Percentiles rank a stretch among this genome's conserved stretches.
Evolutionary conservation across 2,888 invertebrate species (phyloP).

Genomic region (Agrotis segetum): DNA sequence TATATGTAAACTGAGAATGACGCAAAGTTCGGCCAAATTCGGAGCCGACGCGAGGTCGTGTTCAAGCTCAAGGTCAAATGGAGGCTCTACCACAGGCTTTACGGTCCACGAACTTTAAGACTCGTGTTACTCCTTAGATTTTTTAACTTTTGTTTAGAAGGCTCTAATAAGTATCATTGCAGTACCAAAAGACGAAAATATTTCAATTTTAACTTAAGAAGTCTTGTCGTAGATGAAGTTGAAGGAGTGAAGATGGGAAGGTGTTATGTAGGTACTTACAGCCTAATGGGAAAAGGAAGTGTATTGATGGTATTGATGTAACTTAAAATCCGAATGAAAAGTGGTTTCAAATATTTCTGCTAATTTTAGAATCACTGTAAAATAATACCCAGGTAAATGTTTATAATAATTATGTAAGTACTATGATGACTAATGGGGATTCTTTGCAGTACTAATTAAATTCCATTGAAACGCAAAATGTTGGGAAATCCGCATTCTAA

Average conservation of each 20-base stretch:
- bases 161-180: slow-evolving; percentile 10
- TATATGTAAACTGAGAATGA: slow-evolving; percentile 50
- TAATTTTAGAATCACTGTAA: background rate
- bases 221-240: background rate
- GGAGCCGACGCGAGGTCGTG: slow-evolving; percentile 49
- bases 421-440: slow-evolving; percentile 30
- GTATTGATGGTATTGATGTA: background rate
- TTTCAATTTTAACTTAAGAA: background rate
- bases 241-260: background rate
- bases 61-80: slow-evolving; percentile 48
- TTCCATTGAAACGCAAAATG: slow-evolving; percentile 2
- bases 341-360: background rate
- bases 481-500: slow-evolving; percentile 9
- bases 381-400: background rate
- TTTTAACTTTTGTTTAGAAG: slow-evolving; percentile 13
- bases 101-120: slow-evolving; percentile 56
- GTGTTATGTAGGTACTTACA: too few species aligned
- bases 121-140: background rate
- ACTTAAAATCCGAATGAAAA: background rate
- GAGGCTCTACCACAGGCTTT: slow-evolving; percentile 56
- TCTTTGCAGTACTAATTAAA: background rate
- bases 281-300: background rate
- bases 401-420: too few species aligned
- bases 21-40: slow-evolving; percentile 47
- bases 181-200: background rate